These are phyloP conservation scores for Vidua chalybeata DNA, from an alignment of 2,113 vertebrate species.

Conservation along the genomic window DNA sequence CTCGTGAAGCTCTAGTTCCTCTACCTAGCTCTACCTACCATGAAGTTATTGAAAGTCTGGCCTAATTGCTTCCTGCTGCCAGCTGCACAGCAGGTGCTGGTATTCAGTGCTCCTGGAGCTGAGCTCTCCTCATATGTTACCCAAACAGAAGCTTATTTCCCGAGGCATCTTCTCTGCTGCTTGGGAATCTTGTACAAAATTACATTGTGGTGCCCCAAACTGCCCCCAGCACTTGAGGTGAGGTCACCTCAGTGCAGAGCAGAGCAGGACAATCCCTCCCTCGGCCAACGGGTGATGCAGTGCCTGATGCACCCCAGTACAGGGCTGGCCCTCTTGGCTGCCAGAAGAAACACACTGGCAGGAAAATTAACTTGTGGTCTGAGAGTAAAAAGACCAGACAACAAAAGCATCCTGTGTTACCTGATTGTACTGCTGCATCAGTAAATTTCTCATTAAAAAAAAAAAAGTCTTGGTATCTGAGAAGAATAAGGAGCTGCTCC, in stretches of 20 bases:
- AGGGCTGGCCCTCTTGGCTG: rapidly evolving
- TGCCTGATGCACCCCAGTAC: background rate
- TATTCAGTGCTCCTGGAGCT: background rate
- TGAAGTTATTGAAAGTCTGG: background rate
- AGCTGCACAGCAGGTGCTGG: background rate
- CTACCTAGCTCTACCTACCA: background rate
- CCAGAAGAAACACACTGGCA: background rate
- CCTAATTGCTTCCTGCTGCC: background rate
- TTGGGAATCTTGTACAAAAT: background rate
- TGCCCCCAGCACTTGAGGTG: rapidly evolving
- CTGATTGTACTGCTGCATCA: background rate
- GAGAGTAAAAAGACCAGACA: background rate
- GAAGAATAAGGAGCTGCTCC: background rate
- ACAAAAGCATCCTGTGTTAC: background rate
- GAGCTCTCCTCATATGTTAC: background rate
- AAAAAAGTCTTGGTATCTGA: background rate
- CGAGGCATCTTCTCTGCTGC: background rate
- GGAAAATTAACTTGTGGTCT: background rate
- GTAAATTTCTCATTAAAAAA: background rate
- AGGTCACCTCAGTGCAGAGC: background rate
- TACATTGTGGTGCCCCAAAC: background rate
- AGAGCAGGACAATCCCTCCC: background rate
- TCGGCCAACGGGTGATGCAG: rapidly evolving
- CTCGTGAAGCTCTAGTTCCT: background rate
- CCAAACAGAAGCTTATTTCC: background rate